These are phyloP conservation scores for Microctonus brassicae DNA, from an alignment of 2,888 invertebrate genomes.

Conservation along the genomic window DNA sequence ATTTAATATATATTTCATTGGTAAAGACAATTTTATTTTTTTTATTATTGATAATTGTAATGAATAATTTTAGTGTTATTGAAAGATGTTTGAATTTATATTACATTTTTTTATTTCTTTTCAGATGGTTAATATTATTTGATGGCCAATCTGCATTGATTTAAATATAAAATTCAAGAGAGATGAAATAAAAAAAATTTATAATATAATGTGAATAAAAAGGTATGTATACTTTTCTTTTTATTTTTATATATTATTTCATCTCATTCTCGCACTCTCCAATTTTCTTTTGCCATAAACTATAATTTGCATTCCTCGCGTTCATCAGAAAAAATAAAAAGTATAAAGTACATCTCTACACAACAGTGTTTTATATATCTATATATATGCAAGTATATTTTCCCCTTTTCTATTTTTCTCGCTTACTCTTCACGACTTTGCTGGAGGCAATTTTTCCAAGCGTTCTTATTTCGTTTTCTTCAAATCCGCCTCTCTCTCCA, in stretches of 20 bases:
- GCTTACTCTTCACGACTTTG: slow-evolving; percentile 26
- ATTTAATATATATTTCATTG: slow-evolving; percentile 9
- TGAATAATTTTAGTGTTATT: too few species aligned
- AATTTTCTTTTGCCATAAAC: slow-evolving; percentile 35
- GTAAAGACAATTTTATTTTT: neutral
- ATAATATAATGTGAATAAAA: too few species aligned
- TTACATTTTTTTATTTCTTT: too few species aligned
- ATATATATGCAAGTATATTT: neutral
- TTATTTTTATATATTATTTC: neutral
- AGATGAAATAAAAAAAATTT: too few species aligned
- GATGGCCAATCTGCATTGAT: too few species aligned
- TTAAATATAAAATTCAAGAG: too few species aligned
- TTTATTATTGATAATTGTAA: neutral
- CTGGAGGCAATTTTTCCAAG: slow-evolving; percentile 41
- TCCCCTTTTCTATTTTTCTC: neutral
- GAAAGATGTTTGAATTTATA: too few species aligned
- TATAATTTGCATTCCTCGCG: slow-evolving; percentile 35
- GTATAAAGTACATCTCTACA: slow-evolving; percentile 18
- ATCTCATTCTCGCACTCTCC: slow-evolving; percentile 15
- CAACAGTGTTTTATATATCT: neutral
- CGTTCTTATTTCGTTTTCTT: slow-evolving; percentile 30
- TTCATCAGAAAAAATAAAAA: slow-evolving; percentile 26
- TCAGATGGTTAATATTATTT: too few species aligned
- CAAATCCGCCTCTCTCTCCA: neutral
- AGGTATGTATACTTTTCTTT: too few species aligned